These are phyloP conservation scores for Pristionchus entomophagus DNA, from an alignment of 2,888 invertebrate species.

Conservation along the genomic window DNA sequence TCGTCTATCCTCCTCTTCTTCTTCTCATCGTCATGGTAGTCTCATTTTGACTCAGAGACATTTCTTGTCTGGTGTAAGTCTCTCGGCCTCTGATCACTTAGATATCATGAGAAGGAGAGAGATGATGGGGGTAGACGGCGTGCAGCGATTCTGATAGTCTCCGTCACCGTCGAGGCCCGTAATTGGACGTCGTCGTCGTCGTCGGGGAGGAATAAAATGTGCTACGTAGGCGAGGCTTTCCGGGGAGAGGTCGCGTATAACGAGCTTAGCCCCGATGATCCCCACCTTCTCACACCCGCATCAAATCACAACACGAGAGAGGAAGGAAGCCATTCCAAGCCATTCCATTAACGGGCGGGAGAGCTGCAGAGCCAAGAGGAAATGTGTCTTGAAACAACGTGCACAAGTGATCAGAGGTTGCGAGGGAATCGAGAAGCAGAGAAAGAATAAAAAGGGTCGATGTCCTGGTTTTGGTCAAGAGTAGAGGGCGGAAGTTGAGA, in stretches of 20 bases:
- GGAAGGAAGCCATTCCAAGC: no score
- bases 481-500: conserved; percentile 19
- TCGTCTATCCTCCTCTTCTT: background rate
- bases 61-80: background rate
- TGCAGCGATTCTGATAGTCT: background rate
- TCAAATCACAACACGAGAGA: no score
- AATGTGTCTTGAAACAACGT: no score
- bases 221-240: background rate
- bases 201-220: background rate
- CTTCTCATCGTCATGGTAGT: conserved; percentile 11
- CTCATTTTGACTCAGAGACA: background rate
- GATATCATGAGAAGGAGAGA: no score
- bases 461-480: background rate
- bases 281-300: no score
- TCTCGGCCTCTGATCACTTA: background rate
- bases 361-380: no score
- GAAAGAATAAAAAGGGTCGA: no score
- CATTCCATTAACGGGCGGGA: no score
- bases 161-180: background rate
- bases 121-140: background rate
- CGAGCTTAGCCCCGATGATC: background rate
- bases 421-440: no score
- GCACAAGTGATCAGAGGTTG: no score
- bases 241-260: conserved; percentile 16
- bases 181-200: background rate